phyloP scores from a whole-genome alignment of 2,888 invertebrate genomes.

The Thelaira solivaga region DNA sequence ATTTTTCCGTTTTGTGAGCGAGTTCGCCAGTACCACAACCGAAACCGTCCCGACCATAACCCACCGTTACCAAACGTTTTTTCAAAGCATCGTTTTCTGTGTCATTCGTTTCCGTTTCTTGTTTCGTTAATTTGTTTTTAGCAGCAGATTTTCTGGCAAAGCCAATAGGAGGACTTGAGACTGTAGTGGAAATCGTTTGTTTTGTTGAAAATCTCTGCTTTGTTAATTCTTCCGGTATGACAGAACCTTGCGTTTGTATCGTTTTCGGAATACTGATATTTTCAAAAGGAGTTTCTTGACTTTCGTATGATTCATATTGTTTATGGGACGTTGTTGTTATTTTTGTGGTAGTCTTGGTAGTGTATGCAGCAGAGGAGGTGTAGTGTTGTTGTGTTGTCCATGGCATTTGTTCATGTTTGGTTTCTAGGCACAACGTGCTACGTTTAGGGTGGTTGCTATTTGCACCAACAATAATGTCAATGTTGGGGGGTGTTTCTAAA shows the following conservation, averaged over 20 bases:
- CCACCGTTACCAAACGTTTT: constrained; percentile 59
- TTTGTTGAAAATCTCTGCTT: constrained; percentile 71
- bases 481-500: constrained; percentile 71
- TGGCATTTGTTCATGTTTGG: constrained; percentile 58
- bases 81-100: constrained; percentile 37
- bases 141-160: constrained; percentile 29
- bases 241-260: constrained; percentile 74
- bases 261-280: constrained; percentile 70
- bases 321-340: constrained; percentile 65
- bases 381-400: constrained; percentile 64
- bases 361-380: constrained; percentile 68
- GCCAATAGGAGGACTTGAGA: constrained; percentile 23
- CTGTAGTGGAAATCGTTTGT: constrained; percentile 66
- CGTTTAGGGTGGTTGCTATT: constrained; percentile 69
- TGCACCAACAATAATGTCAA: constrained; percentile 73
- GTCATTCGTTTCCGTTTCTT: constrained; percentile 13
- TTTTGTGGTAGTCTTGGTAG: constrained; percentile 71
- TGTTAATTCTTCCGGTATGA: constrained; percentile 70
- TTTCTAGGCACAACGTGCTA: constrained; percentile 62
- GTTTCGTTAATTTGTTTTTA: constrained; percentile 46
- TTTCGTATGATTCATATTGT: constrained; percentile 54
- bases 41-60: constrained; percentile 57
- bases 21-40: constrained; percentile 47
- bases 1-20: constrained; percentile 26
- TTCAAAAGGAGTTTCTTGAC: constrained; percentile 36